Base-by-base conservation (phyloP, 1,140 invertebrate species). In the Drosophila orosa region DNA sequence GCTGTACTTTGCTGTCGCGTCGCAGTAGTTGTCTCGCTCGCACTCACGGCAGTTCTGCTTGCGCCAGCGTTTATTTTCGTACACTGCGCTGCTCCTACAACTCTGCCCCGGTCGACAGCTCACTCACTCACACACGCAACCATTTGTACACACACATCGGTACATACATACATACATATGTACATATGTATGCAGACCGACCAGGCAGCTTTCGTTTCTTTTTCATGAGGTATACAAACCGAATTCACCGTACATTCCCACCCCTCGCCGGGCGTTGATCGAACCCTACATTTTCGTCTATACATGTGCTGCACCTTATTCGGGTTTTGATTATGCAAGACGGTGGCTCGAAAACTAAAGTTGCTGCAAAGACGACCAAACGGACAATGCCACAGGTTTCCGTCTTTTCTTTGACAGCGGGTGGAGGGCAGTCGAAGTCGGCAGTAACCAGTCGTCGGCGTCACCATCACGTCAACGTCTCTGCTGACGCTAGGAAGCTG, bases 1-100 rank as follows among this genome's bases (percentile, higher is more conserved):
- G 87, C 86, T 90, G 86, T 90, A 90, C 86, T 90, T 90, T 78
- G 67, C 86, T 72, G 85, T 76, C 74, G 77, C 78, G 78, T 80
- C 84, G 84, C 77, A 80, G 87, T 78, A 87, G 86, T 87, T 87
- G 83, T 82, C 86, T 90, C 79, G 75, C 48, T 82, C 62, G 44
- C 78, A 81, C 86, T 39, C 56, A 68, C 55, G 12, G 15, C 7
- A 3, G 24, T 73, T 79, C 74, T 73, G 78, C 74, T 78, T 75
- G 54, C 83, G 78, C 78, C 59, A 79, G 67, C 85, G 77, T 83
- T 83, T 82, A 84, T 89, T 87, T 80, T 89, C 74, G 80, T 84
- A 89, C 82, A 65, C 77, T 60, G 82, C 76, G 74, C 83, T 82
- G 69, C 80, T 61, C 31, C 67, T 67, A 54, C 54, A 44, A 35